Evolutionary conservation across 2,113 vertebrate species (phyloP).

Genomic region (Heterochromis multidens): DNA sequence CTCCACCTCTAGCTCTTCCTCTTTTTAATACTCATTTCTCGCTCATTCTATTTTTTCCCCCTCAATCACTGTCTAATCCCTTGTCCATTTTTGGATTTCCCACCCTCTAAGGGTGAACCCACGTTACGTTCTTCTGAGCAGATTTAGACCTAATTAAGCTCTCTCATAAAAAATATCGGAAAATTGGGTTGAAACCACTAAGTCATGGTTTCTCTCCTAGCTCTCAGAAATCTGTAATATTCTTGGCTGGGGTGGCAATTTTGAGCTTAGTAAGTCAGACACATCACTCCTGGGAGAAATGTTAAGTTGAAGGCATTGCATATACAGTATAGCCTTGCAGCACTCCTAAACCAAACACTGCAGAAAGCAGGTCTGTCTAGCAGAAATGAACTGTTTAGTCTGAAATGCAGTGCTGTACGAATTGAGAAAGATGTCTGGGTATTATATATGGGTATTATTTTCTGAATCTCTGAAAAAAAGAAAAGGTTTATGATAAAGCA

Average conservation of each 20-base stretch:
- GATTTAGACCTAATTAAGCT: slow-evolving; percentile 54
- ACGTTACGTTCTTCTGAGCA: slow-evolving; percentile 46
- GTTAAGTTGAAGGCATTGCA: slow-evolving; percentile 36
- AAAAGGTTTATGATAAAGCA: too few species aligned
- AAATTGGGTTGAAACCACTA: slow-evolving; percentile 52
- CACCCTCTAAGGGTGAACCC: slow-evolving; percentile 10
- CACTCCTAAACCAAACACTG: slow-evolving; percentile 24
- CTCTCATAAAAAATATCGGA: neutral
- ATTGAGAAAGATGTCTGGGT: neutral
- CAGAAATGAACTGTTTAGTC: neutral
- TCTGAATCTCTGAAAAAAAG: too few species aligned
- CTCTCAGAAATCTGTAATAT: slow-evolving; percentile 33
- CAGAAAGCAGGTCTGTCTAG: neutral
- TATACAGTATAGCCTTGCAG: slow-evolving; percentile 12
- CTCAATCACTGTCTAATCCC: slow-evolving; percentile 26
- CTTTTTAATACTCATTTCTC: neutral
- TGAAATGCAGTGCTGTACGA: neutral
- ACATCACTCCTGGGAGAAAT: slow-evolving; percentile 50
- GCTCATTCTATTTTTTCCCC: neutral
- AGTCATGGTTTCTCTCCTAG: slow-evolving; percentile 31
- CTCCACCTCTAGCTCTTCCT: neutral
- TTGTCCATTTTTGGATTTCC: slow-evolving; percentile 23
- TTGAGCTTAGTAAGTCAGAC: slow-evolving; percentile 49
- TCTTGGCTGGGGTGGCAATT: slow-evolving; percentile 16
- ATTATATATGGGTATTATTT: neutral